Base-by-base conservation (phyloP, 2,113 vertebrate genomes). In the Mellivora capensis region DNA sequence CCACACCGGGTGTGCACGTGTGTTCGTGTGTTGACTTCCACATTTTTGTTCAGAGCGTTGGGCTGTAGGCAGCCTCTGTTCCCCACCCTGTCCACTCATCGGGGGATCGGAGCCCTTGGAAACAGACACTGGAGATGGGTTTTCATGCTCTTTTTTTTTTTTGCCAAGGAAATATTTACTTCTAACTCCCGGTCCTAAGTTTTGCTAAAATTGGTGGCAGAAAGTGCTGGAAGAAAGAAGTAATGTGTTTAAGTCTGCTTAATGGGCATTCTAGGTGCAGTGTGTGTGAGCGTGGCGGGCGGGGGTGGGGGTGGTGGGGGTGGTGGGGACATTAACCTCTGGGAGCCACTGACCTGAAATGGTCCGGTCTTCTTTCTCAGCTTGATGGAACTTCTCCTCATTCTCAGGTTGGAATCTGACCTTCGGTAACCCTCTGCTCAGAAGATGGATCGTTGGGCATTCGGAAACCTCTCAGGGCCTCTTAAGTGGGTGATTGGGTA, bases 331-430 rank as follows among this genome's bases (percentile, higher is more conserved):
- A 1, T 31, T 29, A 7, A 7, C 54, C 6, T 39, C 25, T 71
- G 12, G 57, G 23, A 71, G 57, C 47, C 76, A 29, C 39, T 94
- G 94, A 85, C 71, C 79, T 93, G 77, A 94, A 86, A n/a, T 18
- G 47, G 34, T 37, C 34, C 11, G 59, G 62, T 21, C 39, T 77
- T 87, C n/a, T 47, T 85, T 76, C 64, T 49, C 80, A 74, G 64
- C 47, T 77, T 77, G 79, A 62, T 37, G 31, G 76, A 76, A 31
- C 37, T 57, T 49, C 39, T 79, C 27, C n/a, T 52, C 42, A 1
- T 64, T 52, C 54, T 44, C 47, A 57, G 89, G 29, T 79, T 57
- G 59, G 84, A 90, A 92, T 91, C 88, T 97, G 94, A 96, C 83
- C 77, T 54, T 91, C 23, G 21, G 54, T 88, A 91, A 89, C 94